phyloP scores from a whole-genome alignment of 2,113 vertebrate species.

The Trogon melanurus region DNA sequence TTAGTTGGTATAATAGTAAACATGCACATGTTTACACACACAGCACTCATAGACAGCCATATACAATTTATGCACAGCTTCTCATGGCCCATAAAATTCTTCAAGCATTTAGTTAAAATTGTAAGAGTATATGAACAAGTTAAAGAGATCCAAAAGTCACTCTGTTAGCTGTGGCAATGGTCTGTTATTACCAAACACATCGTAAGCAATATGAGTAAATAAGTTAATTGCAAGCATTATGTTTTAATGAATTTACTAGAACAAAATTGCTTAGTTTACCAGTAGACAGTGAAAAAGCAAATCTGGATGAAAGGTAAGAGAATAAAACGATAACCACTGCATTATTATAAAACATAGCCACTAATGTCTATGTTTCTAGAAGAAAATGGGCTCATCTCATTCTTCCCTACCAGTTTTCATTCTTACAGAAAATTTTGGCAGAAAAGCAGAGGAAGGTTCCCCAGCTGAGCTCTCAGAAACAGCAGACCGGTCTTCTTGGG shows the following conservation, averaged over 20 bases:
- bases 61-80: not conserved
- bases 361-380: not conserved
- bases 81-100: not conserved
- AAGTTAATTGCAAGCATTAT: not conserved
- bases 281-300: not conserved
- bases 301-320: not conserved
- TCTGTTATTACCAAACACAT: not conserved
- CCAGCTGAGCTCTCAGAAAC: not conserved
- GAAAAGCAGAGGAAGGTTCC: not conserved
- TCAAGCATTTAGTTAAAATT: not conserved
- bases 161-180: not conserved
- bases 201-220: not conserved
- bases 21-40: not conserved
- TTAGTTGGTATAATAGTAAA: not conserved
- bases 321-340: not conserved
- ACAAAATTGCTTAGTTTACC: not conserved
- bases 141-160: not conserved
- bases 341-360: not conserved
- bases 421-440: not conserved
- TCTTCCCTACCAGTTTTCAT: not conserved
- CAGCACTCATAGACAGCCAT: not conserved
- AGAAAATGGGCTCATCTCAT: not conserved
- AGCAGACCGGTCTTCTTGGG: not conserved
- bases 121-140: not conserved
- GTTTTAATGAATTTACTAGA: not conserved